Percentiles rank a stretch among this genome's conserved stretches.
These are phyloP conservation scores for Mythimna albipuncta DNA, from an alignment of 2,888 invertebrate species.

Conservation along the genomic window DNA sequence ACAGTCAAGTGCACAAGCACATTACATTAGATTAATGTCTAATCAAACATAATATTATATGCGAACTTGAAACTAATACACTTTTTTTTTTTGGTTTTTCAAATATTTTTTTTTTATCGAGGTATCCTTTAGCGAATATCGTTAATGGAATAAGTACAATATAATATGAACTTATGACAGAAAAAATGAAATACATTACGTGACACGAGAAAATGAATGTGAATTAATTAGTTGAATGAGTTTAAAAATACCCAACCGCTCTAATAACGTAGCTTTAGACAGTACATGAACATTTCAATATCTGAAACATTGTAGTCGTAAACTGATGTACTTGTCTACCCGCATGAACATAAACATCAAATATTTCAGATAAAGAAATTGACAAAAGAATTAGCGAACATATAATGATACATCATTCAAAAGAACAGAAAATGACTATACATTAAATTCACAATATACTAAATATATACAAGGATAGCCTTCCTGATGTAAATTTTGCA, in stretches of 20 bases:
- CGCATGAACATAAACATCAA: constrained; percentile 53
- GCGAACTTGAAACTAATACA: constrained; percentile 82
- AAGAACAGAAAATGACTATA: constrained; percentile 83
- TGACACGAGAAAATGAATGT: constrained; percentile 80
- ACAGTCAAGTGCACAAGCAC: constrained; percentile 85
- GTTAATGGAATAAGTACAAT: constrained; percentile 90
- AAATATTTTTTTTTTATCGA: constrained; percentile 78
- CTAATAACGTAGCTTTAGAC: constrained; percentile 78
- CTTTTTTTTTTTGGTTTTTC: constrained; percentile 84
- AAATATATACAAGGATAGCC: constrained; percentile 86
- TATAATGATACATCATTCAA: constrained; percentile 76
- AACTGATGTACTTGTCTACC: constrained; percentile 58
- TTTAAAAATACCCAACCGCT: constrained; percentile 86
- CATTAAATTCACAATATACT: constrained; percentile 85
- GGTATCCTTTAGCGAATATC: constrained; percentile 88
- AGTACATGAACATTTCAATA: constrained; percentile 68
- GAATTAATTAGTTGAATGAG: constrained; percentile 81
- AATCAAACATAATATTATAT: constrained; percentile 89
- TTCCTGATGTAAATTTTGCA: constrained; percentile 81
- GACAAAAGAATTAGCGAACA: constrained; percentile 73
- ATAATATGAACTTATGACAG: constrained; percentile 86
- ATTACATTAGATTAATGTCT: constrained; percentile 86
- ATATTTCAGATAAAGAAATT: constrained; percentile 75
- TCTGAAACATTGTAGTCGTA: constrained; percentile 68
- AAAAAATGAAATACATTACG: constrained; percentile 81